Base-by-base conservation (phyloP, 2,113 vertebrate genomes). In the Amphiprion percula region DNA sequence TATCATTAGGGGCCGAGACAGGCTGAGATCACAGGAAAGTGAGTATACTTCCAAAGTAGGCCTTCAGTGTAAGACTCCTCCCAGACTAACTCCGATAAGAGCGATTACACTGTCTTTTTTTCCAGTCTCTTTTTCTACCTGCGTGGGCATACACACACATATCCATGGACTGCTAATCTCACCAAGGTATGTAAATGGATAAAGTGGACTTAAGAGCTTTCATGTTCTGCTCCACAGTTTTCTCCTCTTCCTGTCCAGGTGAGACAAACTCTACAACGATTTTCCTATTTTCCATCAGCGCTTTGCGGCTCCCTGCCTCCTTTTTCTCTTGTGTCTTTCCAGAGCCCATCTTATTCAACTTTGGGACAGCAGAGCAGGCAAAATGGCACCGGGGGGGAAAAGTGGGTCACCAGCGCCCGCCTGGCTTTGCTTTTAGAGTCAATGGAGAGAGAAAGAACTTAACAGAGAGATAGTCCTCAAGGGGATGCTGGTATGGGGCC, bases 161-260 rank as follows among this genome's bases (percentile, higher is more conserved):
- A 84, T 67, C 30, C 79, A 80, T 55, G 65, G 59, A 74, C 66
- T 54, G 63, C 64, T 90, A 87, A 92, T 92, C 83, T 91, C 77
- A 68, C 65, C 62, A 50, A 91, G 82, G 87, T 84, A 92, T 85
- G 87, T 80, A 82, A 83, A 84, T 86, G 82, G 82, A 89, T 89
- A 67, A 89, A 90, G 87, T 78, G 60, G 87, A 87, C 58, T 86
- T 90, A 89, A 81, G 74, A 47, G 86, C 84, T 92, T 90, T 91
- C 59, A 81, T 84, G 84, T 91, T 87, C 82, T 79, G 82, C 77
- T 79, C 46, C 56, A 69, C 46, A 85, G 56, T 85, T 80, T 76
- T 59, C 69, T 67, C 61, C 77, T 78, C 72, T 79, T 83, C 33
- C 87, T 75, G 58, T 85, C 66, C 75, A 86, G 83, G 88, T 90